Base-by-base conservation (phyloP, 2,888 invertebrate genomes). In the Pseudococcus longispinus region DNA sequence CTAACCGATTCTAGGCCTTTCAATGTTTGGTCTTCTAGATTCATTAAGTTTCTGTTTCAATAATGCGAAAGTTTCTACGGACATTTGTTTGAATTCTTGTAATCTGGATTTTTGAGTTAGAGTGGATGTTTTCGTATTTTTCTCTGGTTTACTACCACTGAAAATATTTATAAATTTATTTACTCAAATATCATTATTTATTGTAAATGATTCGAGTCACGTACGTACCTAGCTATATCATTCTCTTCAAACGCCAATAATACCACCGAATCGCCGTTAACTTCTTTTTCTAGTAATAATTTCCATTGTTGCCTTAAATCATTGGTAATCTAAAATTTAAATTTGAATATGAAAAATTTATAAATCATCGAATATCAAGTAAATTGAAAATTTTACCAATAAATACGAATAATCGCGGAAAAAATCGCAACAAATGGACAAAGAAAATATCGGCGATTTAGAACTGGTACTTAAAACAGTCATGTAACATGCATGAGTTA, bases 261-360 rank as follows among this genome's bases (percentile, higher is more conserved):
- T 18, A 86, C 77, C 2, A 46, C 80, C 51, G 32, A 20, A 32
- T 29, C 86, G 8, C 86, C 86, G 51, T 86, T 80, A 2, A 80
- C 93, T 89, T 94, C 93, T 90, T 96, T 95, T 90, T 97, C 97
- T 87, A 97, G 91, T 44, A 96, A 91, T 87, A 97, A 91, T 89
- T 95, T 94, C 94, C 96, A 97, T 90, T 97, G 97, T 88, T 95
- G 94, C 55, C 94, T 94, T 88, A 94, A 93, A 51, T 93, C 92
- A 87, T 93, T 93, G 11, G 95, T 95, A 89, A 97, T 95, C 94
- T 97, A 89, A 85, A 93, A 89, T 55, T 87, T 87, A 85, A 84
- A 65, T 55, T 23, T 26, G 37, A 65, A 84, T 23, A 83, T 80
- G 9, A 80, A 20, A 70, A 29, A 26, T 70, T 18, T 65, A 20